Evolutionary conservation across 2,113 vertebrate species (phyloP), one percentile per base, ranked within the genome.

Genomic region (Quiscalus mexicanus): DNA sequence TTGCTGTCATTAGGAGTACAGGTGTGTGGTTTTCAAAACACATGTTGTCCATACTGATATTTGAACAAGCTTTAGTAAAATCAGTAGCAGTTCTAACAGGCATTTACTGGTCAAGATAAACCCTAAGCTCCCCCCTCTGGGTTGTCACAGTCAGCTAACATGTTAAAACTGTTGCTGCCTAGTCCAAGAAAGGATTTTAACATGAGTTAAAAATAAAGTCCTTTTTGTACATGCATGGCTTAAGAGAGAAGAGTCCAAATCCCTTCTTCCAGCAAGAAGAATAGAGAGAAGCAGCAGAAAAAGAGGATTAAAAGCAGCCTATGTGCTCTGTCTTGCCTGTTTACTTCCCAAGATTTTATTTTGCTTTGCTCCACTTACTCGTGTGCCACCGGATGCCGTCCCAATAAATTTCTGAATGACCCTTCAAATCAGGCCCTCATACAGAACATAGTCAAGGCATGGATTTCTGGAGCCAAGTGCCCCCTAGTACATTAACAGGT

Each of bases 201-300:
- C 71, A 42, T 1, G 84, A 92, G 83, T 96, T 92, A 96, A 96
- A 96, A 97, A 96, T 95, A 93, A 93, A 95, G 95, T 88, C 85
- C 44, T 93, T 94, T 96, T 95, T 88, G 59, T 92, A 83, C 80
- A 75, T 47, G 85, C 88, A 93, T 84, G 64, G 85, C 73, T 95
- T 96, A 93, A 89, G 83, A 96, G 60, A 88, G 68, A 44, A 82
- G 82, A 90, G 79, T 90, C 87, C 85, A 96, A 97, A 95, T 94
- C 95, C 92, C 79, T 81, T 92, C 92, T 90, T 89, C 85, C 60
- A 95, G 92, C 59, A 75, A 90, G 60, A 86, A 87, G 67, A 96
- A 81, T 13, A 86, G 90, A 89, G 84, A 75, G 92, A 90, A 84
- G 88, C 83, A 87, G 70, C 87, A 92, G 92, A 88, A 91, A 96